These are phyloP conservation scores for Spodoptera littoralis DNA, from an alignment of 2,888 invertebrate genomes.

Conservation along the genomic window DNA sequence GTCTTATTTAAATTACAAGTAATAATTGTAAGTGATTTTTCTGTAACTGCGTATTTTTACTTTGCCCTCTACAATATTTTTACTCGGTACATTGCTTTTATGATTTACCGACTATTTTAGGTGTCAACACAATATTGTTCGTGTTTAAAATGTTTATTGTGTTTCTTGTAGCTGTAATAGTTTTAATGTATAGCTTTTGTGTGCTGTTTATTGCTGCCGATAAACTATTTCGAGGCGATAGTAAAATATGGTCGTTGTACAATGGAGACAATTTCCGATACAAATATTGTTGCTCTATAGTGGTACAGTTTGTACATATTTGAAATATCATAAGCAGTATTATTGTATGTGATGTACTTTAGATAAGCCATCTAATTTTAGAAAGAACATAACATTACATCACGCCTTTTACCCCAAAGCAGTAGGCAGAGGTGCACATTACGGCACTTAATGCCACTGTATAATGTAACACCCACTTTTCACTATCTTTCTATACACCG, in stretches of 20 bases:
- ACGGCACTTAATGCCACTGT: too few species aligned
- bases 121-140: not conserved
- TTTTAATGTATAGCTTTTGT: constrained; percentile 17
- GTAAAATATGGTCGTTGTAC: constrained; percentile 1
- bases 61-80: constrained; percentile 3
- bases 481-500: too few species aligned
- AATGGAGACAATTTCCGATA: too few species aligned
- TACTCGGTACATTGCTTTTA: not conserved
- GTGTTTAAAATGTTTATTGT: constrained; percentile 15
- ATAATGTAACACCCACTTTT: too few species aligned
- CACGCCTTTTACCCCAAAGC: too few species aligned
- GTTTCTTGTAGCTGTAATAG: constrained; percentile 2
- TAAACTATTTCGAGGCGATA: constrained; percentile 11
- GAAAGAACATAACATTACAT: too few species aligned
- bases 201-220: constrained; percentile 23
- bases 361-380: too few species aligned
- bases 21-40: constrained; percentile 31
- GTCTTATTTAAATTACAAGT: constrained; percentile 51
- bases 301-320: too few species aligned
- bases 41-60: not conserved
- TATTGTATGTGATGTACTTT: too few species aligned
- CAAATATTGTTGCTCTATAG: too few species aligned
- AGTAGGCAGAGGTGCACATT: too few species aligned
- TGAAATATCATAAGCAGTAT: too few species aligned
- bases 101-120: constrained; percentile 9